Conservation (phyloP, 2,113 vertebrate genomes). For the Gobiocypris rarus region DNA sequence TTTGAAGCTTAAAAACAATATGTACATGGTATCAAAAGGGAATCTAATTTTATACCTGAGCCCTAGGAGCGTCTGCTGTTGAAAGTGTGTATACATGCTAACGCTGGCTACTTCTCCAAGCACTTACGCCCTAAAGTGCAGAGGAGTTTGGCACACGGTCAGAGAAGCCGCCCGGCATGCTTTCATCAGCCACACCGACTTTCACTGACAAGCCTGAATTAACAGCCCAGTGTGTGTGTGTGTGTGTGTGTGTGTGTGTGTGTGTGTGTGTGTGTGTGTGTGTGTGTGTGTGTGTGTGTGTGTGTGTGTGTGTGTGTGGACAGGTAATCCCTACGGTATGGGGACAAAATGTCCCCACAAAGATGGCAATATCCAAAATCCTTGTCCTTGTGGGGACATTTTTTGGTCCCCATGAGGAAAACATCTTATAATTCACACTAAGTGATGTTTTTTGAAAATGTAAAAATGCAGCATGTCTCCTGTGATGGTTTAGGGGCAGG, state of each 20-base stretch:
- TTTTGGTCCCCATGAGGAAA: no score
- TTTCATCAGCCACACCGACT: slow-evolving; percentile 48
- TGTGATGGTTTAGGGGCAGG: no score
- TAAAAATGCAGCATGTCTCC: no score
- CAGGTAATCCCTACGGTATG: no score
- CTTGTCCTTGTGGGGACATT: no score
- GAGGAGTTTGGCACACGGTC: slow-evolving; percentile 51
- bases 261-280: slow-evolving; percentile 40
- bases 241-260: slow-evolving; percentile 23
- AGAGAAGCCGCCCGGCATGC: slow-evolving; percentile 50
- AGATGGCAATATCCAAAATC: no score
- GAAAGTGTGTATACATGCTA: slow-evolving; percentile 49
- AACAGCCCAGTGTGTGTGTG: slow-evolving; percentile 37
- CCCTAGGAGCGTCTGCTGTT: not conserved
- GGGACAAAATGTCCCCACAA: no score
- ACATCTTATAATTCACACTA: no score
- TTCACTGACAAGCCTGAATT: slow-evolving; percentile 49
- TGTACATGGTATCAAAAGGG: not conserved
- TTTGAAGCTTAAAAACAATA: not conserved
- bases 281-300: slow-evolving; percentile 32
- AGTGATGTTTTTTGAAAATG: no score
- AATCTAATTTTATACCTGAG: not conserved
- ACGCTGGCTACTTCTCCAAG: slow-evolving; percentile 61
- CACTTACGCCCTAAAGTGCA: slow-evolving; percentile 58
- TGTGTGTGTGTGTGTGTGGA: not conserved